Evolutionary conservation across 2,113 vertebrate species (phyloP), one percentile per base, ranked within the genome.

Genomic region (Pavo muticus): DNA sequence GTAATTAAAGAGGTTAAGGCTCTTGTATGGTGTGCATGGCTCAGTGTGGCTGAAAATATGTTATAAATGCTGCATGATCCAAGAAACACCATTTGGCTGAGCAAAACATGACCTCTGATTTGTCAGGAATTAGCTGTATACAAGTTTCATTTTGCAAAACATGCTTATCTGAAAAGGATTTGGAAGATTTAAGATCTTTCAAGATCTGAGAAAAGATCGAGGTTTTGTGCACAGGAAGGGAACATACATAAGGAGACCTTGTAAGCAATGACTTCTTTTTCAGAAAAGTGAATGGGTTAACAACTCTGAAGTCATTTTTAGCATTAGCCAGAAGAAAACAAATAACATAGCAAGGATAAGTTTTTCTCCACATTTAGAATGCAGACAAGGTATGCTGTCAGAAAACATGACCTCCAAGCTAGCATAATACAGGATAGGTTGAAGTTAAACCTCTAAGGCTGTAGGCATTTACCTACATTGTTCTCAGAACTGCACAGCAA

Each of bases 51-150:
- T 88, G 94, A 68, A 90, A 94, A 74, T 57, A 73, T 27, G 5
- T 72, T 37, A 83, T 54, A 84, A 87, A 81, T 61, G 27, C 27
- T 89, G 6, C 61, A 63, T 52, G 60, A 88, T 86, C 86, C 90
- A 96, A 96, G 83, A 93, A 93, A 89, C 6, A 37, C n/a, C 84
- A 70, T 87, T 91, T 96, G 87, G 54, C 84, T 90, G 74, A 97
- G 88, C 54, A 70, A 85, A 92, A 35, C 29, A 52, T 45, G 72
- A 61, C 45, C 81, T 83, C 81, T 50, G 78, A 20, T 95, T 96
- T 96, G 54, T 94, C 87, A 92, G 75, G 83, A 97, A 83, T 16
- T 9, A 96, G 44, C 76, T 88, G 47, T 91, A 94, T 93, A 72
- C 90, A 90, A 72, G 32, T 76, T 90, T 93, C 89, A 35, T 57